These are phyloP conservation scores for Metaphire vulgaris DNA, from an alignment of 1,140 invertebrate genomes.

Conservation along the genomic window DNA sequence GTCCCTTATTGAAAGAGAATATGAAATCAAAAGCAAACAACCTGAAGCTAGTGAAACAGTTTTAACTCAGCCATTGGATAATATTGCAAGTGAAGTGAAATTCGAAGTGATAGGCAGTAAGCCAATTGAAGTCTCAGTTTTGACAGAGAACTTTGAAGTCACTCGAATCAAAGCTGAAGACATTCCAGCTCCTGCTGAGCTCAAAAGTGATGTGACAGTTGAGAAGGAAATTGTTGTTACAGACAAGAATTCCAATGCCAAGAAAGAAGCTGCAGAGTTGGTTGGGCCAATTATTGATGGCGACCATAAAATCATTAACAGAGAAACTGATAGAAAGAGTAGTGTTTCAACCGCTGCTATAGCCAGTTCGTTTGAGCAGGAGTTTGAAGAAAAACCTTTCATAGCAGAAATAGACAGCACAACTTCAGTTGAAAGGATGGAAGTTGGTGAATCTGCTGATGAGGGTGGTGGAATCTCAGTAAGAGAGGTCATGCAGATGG, in stretches of 20 bases:
- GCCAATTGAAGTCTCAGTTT: background rate
- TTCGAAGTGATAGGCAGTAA: background rate
- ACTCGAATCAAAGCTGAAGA: background rate
- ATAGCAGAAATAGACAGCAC: too few species aligned
- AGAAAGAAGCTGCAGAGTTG: too few species aligned
- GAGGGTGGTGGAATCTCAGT: background rate
- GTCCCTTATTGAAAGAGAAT: background rate
- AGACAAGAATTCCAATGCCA: background rate
- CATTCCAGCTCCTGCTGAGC: background rate
- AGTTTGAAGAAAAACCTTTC: too few species aligned
- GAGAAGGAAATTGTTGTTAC: background rate
- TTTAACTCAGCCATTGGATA: background rate
- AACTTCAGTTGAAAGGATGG: too few species aligned
- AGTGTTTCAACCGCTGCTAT: too few species aligned
- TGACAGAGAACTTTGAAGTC: background rate
- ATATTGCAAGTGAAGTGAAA: background rate
- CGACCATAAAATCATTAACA: too few species aligned
- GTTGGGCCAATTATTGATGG: too few species aligned
- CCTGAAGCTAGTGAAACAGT: background rate
- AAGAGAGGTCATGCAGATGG: background rate
- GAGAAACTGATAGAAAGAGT: too few species aligned
- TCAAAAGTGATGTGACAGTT: background rate
- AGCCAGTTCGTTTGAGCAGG: too few species aligned
- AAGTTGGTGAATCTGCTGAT: too few species aligned
- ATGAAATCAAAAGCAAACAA: background rate